These are phyloP conservation scores for Sebastes schlegelii DNA, from an alignment of 2,113 vertebrate genomes.

Conservation along the genomic window DNA sequence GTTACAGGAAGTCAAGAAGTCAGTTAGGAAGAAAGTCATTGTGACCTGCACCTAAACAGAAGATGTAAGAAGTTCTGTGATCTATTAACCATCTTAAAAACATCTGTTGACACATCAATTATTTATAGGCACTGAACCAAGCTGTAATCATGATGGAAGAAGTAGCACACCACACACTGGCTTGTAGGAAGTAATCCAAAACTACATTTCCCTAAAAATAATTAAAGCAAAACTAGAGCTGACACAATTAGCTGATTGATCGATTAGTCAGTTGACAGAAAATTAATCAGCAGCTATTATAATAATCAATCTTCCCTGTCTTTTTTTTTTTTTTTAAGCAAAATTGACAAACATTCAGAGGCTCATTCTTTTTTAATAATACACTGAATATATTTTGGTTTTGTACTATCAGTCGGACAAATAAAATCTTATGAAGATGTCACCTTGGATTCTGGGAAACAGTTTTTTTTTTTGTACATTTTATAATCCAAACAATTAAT, in stretches of 20 bases:
- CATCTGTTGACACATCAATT: constrained; percentile 39
- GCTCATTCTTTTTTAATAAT: neutral
- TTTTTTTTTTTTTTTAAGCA: no score
- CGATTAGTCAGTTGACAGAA: neutral
- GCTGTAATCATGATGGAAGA: constrained; percentile 34
- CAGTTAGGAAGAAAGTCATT: neutral
- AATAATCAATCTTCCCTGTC: neutral
- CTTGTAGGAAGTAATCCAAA: constrained; percentile 1
- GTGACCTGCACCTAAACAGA: constrained; percentile 15
- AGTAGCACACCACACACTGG: neutral
- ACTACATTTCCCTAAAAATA: constrained; percentile 24
- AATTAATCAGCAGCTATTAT: neutral
- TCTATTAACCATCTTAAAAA: constrained; percentile 31
- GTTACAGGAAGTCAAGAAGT: neutral
- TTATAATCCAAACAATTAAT: neutral
- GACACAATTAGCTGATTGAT: neutral
- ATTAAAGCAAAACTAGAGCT: neutral
- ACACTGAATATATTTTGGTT: neutral
- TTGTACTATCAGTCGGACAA: neutral
- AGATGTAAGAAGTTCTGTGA: constrained; percentile 7
- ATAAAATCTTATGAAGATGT: neutral
- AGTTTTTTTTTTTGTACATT: neutral
- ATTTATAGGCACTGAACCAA: constrained; percentile 22
- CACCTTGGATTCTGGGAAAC: neutral
- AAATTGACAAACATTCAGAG: neutral